Percentiles rank a stretch among this genome's conserved stretches.
Evolutionary conservation across 1,140 invertebrate species (phyloP).

Genomic region (Lepidotrigona ventralis): DNA sequence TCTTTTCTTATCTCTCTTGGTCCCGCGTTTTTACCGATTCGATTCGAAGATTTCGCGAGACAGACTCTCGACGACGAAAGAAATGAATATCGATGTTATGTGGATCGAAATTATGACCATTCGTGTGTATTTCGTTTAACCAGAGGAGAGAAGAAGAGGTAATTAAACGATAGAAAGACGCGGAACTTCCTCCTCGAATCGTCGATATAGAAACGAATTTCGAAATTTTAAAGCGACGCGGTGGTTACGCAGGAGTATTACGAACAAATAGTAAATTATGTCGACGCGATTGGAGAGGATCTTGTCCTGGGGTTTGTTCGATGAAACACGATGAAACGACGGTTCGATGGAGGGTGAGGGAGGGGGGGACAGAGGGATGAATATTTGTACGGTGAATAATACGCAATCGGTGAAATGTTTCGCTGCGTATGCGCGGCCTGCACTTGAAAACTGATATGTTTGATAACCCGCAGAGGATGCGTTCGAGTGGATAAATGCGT

Average conservation of each 20-base stretch:
- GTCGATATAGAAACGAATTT: background rate
- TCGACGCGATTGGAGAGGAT: background rate
- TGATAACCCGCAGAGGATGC: slow-evolving; percentile 39
- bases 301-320: background rate
- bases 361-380: background rate
- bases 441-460: slow-evolving; percentile 48
- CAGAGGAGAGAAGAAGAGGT: background rate
- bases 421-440: slow-evolving; percentile 11
- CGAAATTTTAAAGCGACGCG: background rate
- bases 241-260: background rate
- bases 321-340: background rate
- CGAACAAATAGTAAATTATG: background rate
- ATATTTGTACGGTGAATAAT: slow-evolving; percentile 35
- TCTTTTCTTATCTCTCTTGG: no score
- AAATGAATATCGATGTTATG: background rate
- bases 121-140: background rate
- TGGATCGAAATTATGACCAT: background rate
- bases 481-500: slow-evolving; percentile 38
- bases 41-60: background rate
- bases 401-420: slow-evolving; percentile 34
- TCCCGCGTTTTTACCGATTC: background rate
- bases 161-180: background rate
- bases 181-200: background rate
- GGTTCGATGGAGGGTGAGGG: background rate
- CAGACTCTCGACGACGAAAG: background rate